Percentiles rank a stretch among this genome's conserved stretches.
Conservation (phyloP, 2,113 vertebrate species). For the Poeciliopsis prolifica region DNA sequence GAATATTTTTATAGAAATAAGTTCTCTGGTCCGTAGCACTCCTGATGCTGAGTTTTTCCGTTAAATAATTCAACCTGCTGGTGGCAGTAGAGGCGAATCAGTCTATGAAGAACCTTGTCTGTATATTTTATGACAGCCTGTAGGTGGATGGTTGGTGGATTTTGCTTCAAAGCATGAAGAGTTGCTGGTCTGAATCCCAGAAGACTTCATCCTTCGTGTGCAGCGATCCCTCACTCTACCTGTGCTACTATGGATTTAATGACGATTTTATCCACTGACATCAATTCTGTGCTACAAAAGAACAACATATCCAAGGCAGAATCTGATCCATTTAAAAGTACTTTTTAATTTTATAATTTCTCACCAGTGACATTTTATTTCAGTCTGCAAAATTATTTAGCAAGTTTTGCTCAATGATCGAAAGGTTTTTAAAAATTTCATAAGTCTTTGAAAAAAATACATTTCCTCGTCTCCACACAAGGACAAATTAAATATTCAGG, state of each 20-base stretch:
- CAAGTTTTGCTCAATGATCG: no score
- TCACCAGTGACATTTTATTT: no score
- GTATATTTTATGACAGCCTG: not conserved
- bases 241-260: not conserved
- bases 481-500: no score
- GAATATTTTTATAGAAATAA: not conserved
- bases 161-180: not conserved
- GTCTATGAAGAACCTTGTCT: not conserved
- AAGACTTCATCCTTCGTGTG: not conserved
- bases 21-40: not conserved
- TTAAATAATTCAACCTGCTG: not conserved
- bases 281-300: not conserved
- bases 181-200: not conserved
- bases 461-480: no score
- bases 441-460: no score
- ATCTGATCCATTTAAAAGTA: not conserved
- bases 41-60: not conserved
- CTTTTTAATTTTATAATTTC: no score
- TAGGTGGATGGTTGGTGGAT: not conserved
- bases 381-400: no score
- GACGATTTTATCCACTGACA: not conserved
- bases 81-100: not conserved
- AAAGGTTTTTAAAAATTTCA: no score
- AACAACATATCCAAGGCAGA: not conserved
- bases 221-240: no score